These are phyloP conservation scores for Corythornis vintsioides DNA, from an alignment of 2,113 vertebrate genomes.

Conservation along the genomic window DNA sequence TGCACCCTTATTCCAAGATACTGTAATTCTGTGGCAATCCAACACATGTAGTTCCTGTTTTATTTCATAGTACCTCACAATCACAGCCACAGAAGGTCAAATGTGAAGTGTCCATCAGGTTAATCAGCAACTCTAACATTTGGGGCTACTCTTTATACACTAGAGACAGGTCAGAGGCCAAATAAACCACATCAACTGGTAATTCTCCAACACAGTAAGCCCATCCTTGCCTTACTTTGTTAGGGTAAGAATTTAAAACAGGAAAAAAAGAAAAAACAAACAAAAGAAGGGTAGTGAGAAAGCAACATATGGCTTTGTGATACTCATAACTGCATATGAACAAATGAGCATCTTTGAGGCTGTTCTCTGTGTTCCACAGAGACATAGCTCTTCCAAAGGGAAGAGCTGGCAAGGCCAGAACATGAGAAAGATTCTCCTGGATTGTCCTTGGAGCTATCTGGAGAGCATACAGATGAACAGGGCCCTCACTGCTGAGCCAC, in stretches of 20 bases:
- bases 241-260: neutral
- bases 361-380: neutral
- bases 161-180: neutral
- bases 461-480: neutral
- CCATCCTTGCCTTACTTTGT: neutral
- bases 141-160: neutral
- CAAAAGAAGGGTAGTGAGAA: neutral
- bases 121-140: neutral
- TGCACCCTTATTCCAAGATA: neutral
- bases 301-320: neutral
- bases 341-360: neutral
- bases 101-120: neutral
- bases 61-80: neutral
- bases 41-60: neutral
- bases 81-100: neutral
- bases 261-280: neutral
- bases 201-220: neutral
- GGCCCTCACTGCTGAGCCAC: neutral
- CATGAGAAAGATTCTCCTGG: neutral
- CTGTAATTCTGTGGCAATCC: neutral
- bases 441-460: neutral
- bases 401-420: neutral
- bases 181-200: neutral
- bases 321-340: neutral
- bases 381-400: neutral